Evolutionary conservation across 2,113 vertebrate species (phyloP).

Genomic region (Myotis yumanensis): DNA sequence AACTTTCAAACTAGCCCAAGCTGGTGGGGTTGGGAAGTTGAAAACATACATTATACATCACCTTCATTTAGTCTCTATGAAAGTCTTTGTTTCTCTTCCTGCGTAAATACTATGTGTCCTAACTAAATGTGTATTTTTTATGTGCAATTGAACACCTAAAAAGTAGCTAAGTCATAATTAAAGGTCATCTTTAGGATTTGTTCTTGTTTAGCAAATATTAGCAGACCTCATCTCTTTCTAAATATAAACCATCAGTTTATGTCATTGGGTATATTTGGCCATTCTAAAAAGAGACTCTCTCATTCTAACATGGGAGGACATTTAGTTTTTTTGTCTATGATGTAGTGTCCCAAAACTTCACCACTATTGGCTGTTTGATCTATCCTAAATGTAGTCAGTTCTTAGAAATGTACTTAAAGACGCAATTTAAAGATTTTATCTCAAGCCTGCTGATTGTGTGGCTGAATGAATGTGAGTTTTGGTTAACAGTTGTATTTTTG

Average conservation of each 20-base stretch:
- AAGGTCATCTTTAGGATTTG: constrained; percentile 43
- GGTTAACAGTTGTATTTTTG: not conserved
- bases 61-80: not conserved
- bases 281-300: constrained; percentile 50
- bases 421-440: not conserved
- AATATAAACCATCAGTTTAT: constrained; percentile 57
- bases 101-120: not conserved
- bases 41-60: not conserved
- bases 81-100: not conserved
- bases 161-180: not conserved
- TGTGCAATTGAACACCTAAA: not conserved
- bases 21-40: not conserved
- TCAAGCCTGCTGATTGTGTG: not conserved
- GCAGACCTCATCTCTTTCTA: constrained; percentile 41
- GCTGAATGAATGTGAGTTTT: not conserved
- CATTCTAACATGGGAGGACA: not conserved
- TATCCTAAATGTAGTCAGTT: constrained; percentile 74
- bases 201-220: constrained; percentile 52
- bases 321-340: constrained; percentile 70
- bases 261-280: constrained; percentile 62
- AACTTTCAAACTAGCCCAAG: not conserved
- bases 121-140: not conserved
- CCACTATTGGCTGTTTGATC: constrained; percentile 57
- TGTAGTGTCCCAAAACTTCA: constrained; percentile 71
- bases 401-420: constrained; percentile 57